Evolutionary conservation across 2,888 invertebrate species (phyloP).

Genomic region (Hecatera dysodea): DNA sequence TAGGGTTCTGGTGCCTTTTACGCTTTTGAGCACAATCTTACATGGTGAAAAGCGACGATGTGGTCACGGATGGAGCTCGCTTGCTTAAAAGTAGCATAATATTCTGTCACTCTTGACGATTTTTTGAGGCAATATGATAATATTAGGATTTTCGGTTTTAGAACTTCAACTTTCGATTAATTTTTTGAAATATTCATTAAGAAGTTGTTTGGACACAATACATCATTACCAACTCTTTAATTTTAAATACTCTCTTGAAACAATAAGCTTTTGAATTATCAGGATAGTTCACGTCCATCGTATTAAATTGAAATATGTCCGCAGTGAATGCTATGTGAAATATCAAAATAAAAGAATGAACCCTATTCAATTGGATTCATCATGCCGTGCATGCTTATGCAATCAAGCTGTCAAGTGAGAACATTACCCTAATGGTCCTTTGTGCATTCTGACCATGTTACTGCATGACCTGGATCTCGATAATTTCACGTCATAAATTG

Average conservation of each 20-base stretch:
- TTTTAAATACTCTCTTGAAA: background rate
- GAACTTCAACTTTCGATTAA: background rate
- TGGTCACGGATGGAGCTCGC: no score
- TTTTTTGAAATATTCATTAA: background rate
- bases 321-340: constrained; percentile 11
- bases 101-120: no score
- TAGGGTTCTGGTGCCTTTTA: background rate
- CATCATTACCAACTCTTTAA: background rate
- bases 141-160: background rate
- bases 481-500: constrained; percentile 42
- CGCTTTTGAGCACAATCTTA: no score
- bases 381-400: constrained; percentile 30
- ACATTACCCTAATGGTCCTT: constrained; percentile 51
- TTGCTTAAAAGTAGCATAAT: no score
- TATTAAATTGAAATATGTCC: background rate
- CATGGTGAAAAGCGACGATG: no score
- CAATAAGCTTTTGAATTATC: no score
- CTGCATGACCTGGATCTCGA: constrained; percentile 51
- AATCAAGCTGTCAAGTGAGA: constrained; percentile 59
- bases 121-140: no score
- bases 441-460: constrained; percentile 45
- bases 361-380: constrained; percentile 43
- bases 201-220: background rate
- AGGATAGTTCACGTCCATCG: background rate
- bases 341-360: constrained; percentile 20